Conservation (phyloP, 1,140 invertebrate species). For the Meloidogyne chitwoodi region DNA sequence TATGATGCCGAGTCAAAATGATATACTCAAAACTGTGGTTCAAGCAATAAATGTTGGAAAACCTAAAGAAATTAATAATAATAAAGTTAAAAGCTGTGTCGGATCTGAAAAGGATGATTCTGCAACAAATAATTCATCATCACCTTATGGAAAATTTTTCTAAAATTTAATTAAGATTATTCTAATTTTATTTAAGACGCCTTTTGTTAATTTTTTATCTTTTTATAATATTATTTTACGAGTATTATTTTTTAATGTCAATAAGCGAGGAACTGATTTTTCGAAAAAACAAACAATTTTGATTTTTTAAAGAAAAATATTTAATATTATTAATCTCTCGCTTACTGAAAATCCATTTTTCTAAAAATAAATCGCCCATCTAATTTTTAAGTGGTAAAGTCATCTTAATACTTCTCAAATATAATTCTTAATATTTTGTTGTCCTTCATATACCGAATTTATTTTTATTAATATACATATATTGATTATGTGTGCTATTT, state of each 20-base stretch:
- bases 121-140: not conserved
- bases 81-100: not conserved
- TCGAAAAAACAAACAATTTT: not conserved
- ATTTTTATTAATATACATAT: not conserved
- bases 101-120: not conserved
- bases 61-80: not conserved
- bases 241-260: not conserved
- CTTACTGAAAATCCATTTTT: not conserved
- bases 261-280: not conserved
- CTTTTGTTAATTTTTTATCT: not conserved
- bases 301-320: no score
- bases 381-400: not conserved
- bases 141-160: constrained; percentile 18
- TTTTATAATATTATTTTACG: not conserved
- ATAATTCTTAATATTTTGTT: not conserved
- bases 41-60: constrained; percentile 13
- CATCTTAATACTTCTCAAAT: not conserved
- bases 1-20: not conserved
- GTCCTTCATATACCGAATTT: not conserved
- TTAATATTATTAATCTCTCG: not conserved
- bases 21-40: constrained; percentile 15
- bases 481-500: not conserved
- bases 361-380: not conserved
- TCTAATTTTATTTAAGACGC: not conserved
- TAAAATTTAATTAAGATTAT: not conserved